Evolutionary conservation across 2,888 invertebrate species (phyloP).

Genomic region (Tipula helvola): DNA sequence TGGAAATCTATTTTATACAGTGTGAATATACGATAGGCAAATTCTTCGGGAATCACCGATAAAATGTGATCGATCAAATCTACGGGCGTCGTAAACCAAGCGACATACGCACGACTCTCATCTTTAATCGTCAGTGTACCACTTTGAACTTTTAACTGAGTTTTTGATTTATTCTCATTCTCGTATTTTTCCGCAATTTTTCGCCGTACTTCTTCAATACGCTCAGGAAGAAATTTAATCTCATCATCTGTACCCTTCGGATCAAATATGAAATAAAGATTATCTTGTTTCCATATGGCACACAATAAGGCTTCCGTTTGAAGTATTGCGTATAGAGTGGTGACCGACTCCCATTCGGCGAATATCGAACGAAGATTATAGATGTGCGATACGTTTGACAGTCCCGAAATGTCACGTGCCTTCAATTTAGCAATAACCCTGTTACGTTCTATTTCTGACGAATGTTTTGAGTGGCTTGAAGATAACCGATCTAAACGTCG

Average conservation of each 20-base stretch:
- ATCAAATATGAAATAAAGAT: conserved; percentile 44
- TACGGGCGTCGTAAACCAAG: conserved; percentile 7
- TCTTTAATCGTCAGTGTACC: conserved; percentile 21
- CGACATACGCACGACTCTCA: conserved; percentile 21
- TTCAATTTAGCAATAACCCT: neutral
- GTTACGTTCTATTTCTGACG: conserved; percentile 14
- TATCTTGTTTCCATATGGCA: conserved; percentile 43
- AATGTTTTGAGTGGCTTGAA: neutral
- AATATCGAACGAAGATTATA: neutral
- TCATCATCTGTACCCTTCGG: conserved; percentile 45
- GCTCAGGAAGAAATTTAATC: conserved; percentile 30
- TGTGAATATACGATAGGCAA: neutral
- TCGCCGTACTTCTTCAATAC: conserved; percentile 17
- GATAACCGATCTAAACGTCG: neutral
- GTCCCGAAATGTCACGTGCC: neutral
- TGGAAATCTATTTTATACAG: conserved; percentile 4
- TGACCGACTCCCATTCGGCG: neutral
- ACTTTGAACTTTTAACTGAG: neutral
- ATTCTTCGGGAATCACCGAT: neutral
- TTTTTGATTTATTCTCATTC: conserved; percentile 17
- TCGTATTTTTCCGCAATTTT: conserved; percentile 28
- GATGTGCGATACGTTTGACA: neutral
- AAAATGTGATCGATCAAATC: conserved; percentile 4
- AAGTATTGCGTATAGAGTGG: conserved; percentile 15
- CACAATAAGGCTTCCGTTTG: conserved; percentile 18